Percentiles rank a stretch among this genome's conserved stretches.
Evolutionary conservation across 2,888 invertebrate genomes (phyloP).

Genomic region (Xylota segnis): DNA sequence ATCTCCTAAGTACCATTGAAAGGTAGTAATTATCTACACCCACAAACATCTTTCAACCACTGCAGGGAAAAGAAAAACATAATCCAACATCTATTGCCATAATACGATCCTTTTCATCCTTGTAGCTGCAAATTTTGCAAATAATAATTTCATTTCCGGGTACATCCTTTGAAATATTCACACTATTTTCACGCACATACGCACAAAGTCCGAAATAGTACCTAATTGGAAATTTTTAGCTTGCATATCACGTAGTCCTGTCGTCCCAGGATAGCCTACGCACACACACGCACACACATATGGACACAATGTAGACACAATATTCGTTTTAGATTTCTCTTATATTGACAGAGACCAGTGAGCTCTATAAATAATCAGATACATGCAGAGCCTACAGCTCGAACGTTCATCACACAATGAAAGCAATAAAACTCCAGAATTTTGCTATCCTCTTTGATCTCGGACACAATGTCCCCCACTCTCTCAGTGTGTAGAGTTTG

Average conservation of each 20-base stretch:
- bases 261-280: neutral
- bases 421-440: slow-evolving; percentile 16
- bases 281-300: too few relatives aligned
- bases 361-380: neutral
- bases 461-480: neutral
- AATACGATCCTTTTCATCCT: neutral
- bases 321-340: slow-evolving; percentile 26
- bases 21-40: slow-evolving; percentile 59
- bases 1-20: slow-evolving; percentile 37
- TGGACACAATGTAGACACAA: neutral
- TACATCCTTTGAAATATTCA: slow-evolving; percentile 58
- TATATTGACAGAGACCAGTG: neutral
- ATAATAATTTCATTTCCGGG: slow-evolving; percentile 68
- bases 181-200: slow-evolving; percentile 54
- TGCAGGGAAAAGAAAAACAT: neutral
- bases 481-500: neutral
- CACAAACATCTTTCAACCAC: neutral
- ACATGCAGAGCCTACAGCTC: neutral
- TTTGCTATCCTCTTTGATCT: slow-evolving; percentile 40
- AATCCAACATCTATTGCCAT: neutral
- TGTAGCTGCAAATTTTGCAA: slow-evolving; percentile 59
- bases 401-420: slow-evolving; percentile 8
- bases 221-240: slow-evolving; percentile 66
- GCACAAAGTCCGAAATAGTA: slow-evolving; percentile 44
- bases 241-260: slow-evolving; percentile 60